Base-by-base conservation (phyloP, 1,140 invertebrate species). In the Leptoteleia sp. region DNA sequence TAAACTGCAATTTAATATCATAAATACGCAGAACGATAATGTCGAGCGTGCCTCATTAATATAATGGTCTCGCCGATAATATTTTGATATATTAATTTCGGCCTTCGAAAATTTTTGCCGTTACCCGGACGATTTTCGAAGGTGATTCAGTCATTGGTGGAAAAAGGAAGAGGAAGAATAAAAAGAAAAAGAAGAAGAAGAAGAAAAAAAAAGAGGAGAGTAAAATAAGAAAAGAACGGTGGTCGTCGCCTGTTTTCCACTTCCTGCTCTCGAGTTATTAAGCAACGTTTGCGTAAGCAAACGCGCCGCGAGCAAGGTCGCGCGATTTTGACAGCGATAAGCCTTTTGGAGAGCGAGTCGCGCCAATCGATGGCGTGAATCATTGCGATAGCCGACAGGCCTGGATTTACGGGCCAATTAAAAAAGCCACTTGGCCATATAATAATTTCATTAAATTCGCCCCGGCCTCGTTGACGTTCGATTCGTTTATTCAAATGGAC, bases 261-360 rank as follows among this genome's bases (percentile, higher is more conserved):
- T 64, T 64, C 61, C 61, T 38, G 27, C n/a, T n/a, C n/a, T n/a
- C 16, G 45, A 31, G 27, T 31, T 33, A 38, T 48, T 37, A 25
- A 62, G 33, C 57, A 47, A 48, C 43, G 2, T 62, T 62, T 55
- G 19, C 52, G 52, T 42, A 55, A 55, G 52, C 37, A 42, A 57
- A 48, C 3, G 6, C 38, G 33, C 17, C 15, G 33, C 35, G 9
- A 40, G 31, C 45, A 50, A 64, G 59, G 45, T 22, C 59, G 22
- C 43, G 17, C 4, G 35, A 52, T 52, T 50, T 65, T 35, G 47
- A 50, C 31, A 43, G 25, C 22, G 61, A 64, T 64, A 64, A 48
- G 11, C 33, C 19, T 64, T 27, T 48, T 50, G 22, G 25, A 31
- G 25, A 13, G 6, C 31, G 17, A 47, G n/a, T 25, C 7, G 45